phyloP scores from a whole-genome alignment of 2,888 invertebrate genomes.

The Myopa tessellatipennis region DNA sequence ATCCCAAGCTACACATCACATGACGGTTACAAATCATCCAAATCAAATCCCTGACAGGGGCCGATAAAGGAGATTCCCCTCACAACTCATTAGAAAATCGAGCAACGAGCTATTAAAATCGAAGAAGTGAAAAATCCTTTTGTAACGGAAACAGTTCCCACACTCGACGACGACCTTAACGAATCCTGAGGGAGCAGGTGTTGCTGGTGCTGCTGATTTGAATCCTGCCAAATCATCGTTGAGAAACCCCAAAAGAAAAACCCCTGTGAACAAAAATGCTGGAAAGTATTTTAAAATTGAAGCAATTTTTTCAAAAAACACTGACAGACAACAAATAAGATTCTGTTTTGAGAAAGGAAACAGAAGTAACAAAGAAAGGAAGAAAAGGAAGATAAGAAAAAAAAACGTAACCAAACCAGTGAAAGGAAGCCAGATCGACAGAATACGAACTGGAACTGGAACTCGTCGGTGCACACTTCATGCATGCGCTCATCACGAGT shows the following conservation, averaged over 20 bases:
- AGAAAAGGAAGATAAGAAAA: background rate
- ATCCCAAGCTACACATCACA: background rate
- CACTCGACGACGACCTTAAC: slow-evolving; percentile 10
- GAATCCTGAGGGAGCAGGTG: slow-evolving; percentile 34
- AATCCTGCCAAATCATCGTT: slow-evolving; percentile 41
- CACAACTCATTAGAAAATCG: slow-evolving; percentile 33
- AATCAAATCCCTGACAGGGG: slow-evolving; percentile 31
- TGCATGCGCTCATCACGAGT: slow-evolving; percentile 44
- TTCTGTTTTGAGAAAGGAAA: background rate
- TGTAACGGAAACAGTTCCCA: slow-evolving; percentile 37
- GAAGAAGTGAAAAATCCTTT: slow-evolving; percentile 28
- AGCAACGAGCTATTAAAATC: slow-evolving; percentile 5
- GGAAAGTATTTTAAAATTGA: slow-evolving; percentile 4
- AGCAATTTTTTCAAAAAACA: slow-evolving; percentile 9
- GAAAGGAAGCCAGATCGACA: background rate
- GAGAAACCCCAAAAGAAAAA: slow-evolving; percentile 30
- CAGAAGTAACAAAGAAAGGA: slow-evolving; percentile 8
- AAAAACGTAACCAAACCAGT: background rate
- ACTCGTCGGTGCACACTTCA: slow-evolving; percentile 36
- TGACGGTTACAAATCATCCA: slow-evolving; percentile 27
- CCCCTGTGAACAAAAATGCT: slow-evolving; percentile 2
- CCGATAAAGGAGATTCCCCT: slow-evolving; percentile 2
- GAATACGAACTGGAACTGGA: background rate
- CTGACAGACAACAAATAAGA: too few species aligned
- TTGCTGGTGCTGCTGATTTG: slow-evolving; percentile 29